Percentiles rank a stretch among this genome's conserved stretches.
These are phyloP conservation scores for Corythaeola cristata DNA, from an alignment of 2,113 vertebrate genomes.

Conservation along the genomic window DNA sequence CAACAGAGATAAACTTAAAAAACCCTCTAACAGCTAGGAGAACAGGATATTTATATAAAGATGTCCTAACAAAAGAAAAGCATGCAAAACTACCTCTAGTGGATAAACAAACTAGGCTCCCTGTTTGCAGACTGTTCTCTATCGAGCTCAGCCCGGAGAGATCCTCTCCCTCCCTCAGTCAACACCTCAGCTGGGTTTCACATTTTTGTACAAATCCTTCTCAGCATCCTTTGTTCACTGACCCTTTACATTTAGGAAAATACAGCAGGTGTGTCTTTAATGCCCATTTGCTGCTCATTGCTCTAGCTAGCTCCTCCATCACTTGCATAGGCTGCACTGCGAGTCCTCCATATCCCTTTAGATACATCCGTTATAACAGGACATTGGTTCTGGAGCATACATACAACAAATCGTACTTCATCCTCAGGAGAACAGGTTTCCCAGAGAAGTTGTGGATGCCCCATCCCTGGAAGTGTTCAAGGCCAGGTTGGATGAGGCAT, in stretches of 20 bases:
- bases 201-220: not conserved
- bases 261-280: not conserved
- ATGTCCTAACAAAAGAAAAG: conserved; percentile 54
- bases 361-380: not conserved
- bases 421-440: too few species aligned
- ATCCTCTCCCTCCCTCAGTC: not conserved
- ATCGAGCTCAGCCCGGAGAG: not conserved
- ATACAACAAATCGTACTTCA: not conserved
- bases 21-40: not conserved
- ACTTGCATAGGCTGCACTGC: not conserved
- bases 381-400: not conserved
- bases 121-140: conserved; percentile 28
- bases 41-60: conserved; percentile 64
- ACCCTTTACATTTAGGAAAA: not conserved
- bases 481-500: too few species aligned
- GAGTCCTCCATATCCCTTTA: not conserved
- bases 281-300: not conserved
- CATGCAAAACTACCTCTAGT: conserved; percentile 28
- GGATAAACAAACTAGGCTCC: conserved; percentile 26
- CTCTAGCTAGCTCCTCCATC: not conserved
- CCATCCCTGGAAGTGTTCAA: too few species aligned
- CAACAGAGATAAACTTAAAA: conserved; percentile 50
- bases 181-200: not conserved
- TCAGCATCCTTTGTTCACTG: not conserved
- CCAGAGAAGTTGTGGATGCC: too few species aligned